phyloP scores from a whole-genome alignment of 2,797 vertebrate genomes.

The Enteromius afrohamiltoni region DNA sequence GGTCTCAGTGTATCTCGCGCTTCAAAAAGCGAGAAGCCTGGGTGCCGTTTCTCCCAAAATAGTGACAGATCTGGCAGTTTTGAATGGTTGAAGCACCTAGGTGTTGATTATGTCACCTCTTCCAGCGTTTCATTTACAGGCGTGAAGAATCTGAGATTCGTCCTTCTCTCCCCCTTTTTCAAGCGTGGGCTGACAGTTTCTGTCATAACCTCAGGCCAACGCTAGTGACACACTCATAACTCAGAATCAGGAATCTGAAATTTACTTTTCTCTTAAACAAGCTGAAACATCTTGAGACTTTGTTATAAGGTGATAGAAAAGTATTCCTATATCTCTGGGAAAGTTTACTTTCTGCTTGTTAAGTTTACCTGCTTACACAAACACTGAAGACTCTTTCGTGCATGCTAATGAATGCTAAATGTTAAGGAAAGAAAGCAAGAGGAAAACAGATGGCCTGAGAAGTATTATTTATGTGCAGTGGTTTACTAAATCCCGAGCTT shows the following conservation, averaged over 20 bases:
- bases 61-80: slow-evolving; percentile 32
- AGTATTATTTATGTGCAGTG: slow-evolving; percentile 79
- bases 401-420: neutral
- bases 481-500: slow-evolving; percentile 69
- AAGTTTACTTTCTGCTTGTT: slow-evolving; percentile 15
- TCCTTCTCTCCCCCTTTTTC: slow-evolving; percentile 52
- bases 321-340: neutral
- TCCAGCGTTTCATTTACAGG: slow-evolving; percentile 75
- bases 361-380: neutral
- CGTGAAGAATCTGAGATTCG: slow-evolving; percentile 65
- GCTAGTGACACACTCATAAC: neutral
- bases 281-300: slow-evolving; percentile 3
- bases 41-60: neutral
- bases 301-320: neutral
- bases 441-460: slow-evolving; percentile 85
- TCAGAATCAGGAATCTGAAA: neutral
- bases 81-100: neutral
- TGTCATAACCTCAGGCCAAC: slow-evolving; percentile 20
- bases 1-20: neutral
- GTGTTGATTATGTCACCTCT: slow-evolving; percentile 77
- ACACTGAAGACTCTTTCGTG: neutral
- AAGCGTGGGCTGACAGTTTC: slow-evolving; percentile 27
- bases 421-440: slow-evolving; percentile 12
- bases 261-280: slow-evolving; percentile 1
- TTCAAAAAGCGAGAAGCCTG: slow-evolving; percentile 6